Percentiles rank a stretch among this genome's conserved stretches.
Evolutionary conservation across 2,797 vertebrate genomes (phyloP).

Genomic region (Pantherophis vulpinus): DNA sequence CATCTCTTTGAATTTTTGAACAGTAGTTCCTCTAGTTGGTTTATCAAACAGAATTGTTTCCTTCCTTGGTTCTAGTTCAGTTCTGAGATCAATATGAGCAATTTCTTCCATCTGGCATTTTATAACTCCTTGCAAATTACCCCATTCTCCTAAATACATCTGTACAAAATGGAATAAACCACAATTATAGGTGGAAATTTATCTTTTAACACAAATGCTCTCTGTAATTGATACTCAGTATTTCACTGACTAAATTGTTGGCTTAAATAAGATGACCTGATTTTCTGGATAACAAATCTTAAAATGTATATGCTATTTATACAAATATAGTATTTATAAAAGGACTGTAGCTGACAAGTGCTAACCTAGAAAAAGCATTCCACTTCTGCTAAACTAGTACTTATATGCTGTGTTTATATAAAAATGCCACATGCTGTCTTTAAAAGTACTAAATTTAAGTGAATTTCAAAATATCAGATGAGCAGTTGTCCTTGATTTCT

Average conservation of each 20-base stretch:
- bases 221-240: background rate
- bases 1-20: slow-evolving; percentile 98
- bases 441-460: background rate
- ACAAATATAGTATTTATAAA: background rate
- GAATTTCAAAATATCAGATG: background rate
- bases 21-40: slow-evolving; percentile 92
- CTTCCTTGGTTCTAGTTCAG: slow-evolving; percentile 86
- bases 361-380: background rate
- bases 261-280: background rate
- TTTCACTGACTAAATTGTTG: background rate
- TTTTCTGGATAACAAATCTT: background rate
- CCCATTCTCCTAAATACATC: slow-evolving; percentile 95
- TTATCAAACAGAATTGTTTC: slow-evolving; percentile 86
- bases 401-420: background rate
- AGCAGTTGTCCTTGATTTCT: background rate
- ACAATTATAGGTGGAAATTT: background rate
- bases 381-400: background rate
- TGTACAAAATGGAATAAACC: slow-evolving; percentile 54
- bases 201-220: background rate
- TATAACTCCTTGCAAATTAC: slow-evolving; percentile 89
- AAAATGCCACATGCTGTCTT: background rate
- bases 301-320: background rate
- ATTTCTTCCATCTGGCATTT: slow-evolving; percentile 93
- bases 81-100: slow-evolving; percentile 83
- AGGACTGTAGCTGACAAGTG: background rate